phyloP scores from a whole-genome alignment of 2,888 invertebrate species.

The Syrista parreyssii region DNA sequence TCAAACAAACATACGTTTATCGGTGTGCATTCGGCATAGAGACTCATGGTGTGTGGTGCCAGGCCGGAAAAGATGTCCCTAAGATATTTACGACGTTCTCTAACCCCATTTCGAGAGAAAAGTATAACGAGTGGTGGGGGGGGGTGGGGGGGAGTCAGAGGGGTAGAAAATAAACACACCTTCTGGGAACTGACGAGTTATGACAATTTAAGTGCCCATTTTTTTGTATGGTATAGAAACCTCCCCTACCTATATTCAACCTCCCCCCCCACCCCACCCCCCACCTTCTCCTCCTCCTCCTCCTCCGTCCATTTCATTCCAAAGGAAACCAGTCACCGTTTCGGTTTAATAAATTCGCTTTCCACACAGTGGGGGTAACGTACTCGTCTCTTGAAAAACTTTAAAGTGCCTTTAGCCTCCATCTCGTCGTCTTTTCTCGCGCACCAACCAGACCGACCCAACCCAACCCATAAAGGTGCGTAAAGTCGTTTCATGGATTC shows the following conservation, averaged over 20 bases:
- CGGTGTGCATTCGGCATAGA: neutral
- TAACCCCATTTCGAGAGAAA: neutral
- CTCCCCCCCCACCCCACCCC: too few relatives aligned
- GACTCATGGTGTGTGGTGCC: neutral
- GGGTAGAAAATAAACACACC: slow-evolving; percentile 26
- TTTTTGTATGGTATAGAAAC: slow-evolving; percentile 13
- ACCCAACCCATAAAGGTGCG: too few relatives aligned
- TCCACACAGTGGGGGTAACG: neutral
- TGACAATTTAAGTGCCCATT: slow-evolving; percentile 39
- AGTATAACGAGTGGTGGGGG: neutral
- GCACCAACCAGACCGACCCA: neutral
- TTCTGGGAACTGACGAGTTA: slow-evolving; percentile 34
- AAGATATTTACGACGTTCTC: slow-evolving; percentile 28
- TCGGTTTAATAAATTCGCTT: slow-evolving; percentile 24
- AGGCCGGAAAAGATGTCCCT: neutral
- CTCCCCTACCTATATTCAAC: too few relatives aligned
- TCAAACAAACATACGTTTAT: neutral
- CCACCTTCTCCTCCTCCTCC: too few relatives aligned
- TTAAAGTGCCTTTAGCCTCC: neutral
- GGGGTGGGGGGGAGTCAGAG: neutral
- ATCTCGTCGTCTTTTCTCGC: neutral
- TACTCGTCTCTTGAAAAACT: neutral
- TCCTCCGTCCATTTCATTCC: too few relatives aligned
- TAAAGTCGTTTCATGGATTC: neutral
- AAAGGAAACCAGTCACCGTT: neutral